Conservation (phyloP, 1,140 invertebrate genomes). For the Chelonus insularis region DNA sequence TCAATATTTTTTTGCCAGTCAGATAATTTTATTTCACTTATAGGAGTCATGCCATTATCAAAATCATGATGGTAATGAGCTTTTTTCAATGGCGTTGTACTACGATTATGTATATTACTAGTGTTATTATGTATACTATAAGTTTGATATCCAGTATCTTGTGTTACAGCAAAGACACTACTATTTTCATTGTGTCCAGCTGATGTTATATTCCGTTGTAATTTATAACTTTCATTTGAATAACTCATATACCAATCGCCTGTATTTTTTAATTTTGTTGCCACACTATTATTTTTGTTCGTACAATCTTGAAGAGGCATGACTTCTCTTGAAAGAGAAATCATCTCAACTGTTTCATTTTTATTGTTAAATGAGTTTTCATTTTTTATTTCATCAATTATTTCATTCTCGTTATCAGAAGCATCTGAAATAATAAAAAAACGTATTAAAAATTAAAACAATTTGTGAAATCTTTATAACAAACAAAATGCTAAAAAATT, state of each 20-base stretch:
- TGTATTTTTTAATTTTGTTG: slow-evolving; percentile 26
- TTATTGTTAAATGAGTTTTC: slow-evolving; percentile 1
- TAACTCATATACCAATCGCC: slow-evolving; percentile 37
- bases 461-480: too few relatives aligned
- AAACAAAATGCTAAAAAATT: too few relatives aligned
- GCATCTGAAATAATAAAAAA: too few relatives aligned
- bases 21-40: slow-evolving; percentile 39
- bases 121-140: slow-evolving; percentile 45
- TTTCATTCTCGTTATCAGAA: neutral
- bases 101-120: slow-evolving; percentile 38
- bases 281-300: slow-evolving; percentile 18
- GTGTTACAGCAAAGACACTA: slow-evolving; percentile 40
- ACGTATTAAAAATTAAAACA: too few relatives aligned
- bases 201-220: slow-evolving; percentile 38
- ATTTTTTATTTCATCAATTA: slow-evolving; percentile 2
- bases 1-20: slow-evolving; percentile 48
- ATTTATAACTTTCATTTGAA: slow-evolving; percentile 35
- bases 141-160: slow-evolving; percentile 57
- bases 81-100: slow-evolving; percentile 35
- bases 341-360: slow-evolving; percentile 26
- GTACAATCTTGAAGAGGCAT: slow-evolving; percentile 20
- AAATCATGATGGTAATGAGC: slow-evolving; percentile 36
- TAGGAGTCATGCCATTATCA: slow-evolving; percentile 26
- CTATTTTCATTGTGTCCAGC: slow-evolving; percentile 37
- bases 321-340: slow-evolving; percentile 17